Evolutionary conservation across 1,140 invertebrate species (phyloP).

Genomic region (Zeugodacus cucurbitae): DNA sequence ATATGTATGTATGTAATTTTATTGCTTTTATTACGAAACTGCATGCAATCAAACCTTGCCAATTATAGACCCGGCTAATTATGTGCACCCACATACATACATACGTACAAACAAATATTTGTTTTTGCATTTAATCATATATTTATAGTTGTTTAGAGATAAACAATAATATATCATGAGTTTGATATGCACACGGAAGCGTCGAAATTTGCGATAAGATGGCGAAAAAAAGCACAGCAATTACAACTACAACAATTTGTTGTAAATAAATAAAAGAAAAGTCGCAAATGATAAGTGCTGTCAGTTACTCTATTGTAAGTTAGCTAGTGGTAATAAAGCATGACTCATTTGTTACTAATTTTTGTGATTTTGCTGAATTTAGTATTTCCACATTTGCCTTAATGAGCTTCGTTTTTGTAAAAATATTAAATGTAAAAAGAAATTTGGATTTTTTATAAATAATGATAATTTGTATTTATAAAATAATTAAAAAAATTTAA

Average conservation of each 20-base stretch:
- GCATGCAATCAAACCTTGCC: slow-evolving; percentile 23
- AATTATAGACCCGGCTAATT: slow-evolving; percentile 3
- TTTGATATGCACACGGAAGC: not conserved
- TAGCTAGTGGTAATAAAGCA: not conserved
- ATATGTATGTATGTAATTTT: not conserved
- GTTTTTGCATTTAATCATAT: not conserved
- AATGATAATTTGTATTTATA: too few species aligned
- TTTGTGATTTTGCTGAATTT: too few species aligned
- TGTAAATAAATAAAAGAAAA: not conserved
- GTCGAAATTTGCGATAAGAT: not conserved
- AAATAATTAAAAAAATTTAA: too few species aligned
- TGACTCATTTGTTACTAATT: not conserved
- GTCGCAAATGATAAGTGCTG: not conserved
- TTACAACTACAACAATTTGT: not conserved
- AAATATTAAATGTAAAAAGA: too few species aligned
- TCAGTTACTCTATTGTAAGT: not conserved
- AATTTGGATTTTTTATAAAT: too few species aligned
- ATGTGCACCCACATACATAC: not conserved
- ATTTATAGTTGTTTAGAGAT: slow-evolving; percentile 6
- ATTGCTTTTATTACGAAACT: not conserved
- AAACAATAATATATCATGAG: not conserved
- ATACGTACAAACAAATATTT: not conserved
- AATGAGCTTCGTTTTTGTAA: too few species aligned
- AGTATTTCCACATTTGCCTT: too few species aligned
- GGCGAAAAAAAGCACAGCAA: not conserved